Conservation (phyloP, 2,888 invertebrate species). For the Dasysyrphus tricinctus region DNA sequence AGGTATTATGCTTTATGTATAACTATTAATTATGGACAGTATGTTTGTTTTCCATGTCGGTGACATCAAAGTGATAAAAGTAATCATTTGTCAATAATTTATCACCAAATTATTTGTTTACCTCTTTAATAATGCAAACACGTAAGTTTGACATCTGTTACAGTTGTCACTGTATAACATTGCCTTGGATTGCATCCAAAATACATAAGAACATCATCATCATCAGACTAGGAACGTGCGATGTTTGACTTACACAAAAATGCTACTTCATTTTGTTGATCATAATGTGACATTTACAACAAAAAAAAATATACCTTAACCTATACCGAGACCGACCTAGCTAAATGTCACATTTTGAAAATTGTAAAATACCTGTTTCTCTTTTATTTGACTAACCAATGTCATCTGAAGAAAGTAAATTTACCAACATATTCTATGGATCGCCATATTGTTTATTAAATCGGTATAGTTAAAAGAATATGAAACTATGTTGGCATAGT, state of each 20-base stretch:
- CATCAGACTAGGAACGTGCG: neutral
- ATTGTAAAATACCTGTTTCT: neutral
- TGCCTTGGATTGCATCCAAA: neutral
- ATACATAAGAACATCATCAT: no score
- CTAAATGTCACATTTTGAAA: neutral
- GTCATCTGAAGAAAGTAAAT: conserved; percentile 1
- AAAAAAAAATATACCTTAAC: neutral
- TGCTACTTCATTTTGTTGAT: neutral
- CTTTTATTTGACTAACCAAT: neutral
- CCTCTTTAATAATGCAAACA: neutral
- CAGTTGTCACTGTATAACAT: neutral
- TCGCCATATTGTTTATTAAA: neutral
- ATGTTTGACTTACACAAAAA: neutral
- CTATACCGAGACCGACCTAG: no score
- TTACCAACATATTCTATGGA: neutral
- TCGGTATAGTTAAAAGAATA: conserved; percentile 15
- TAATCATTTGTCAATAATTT: neutral
- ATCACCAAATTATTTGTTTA: neutral
- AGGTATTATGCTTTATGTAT: no score
- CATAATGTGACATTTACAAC: neutral
- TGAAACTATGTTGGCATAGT: neutral
- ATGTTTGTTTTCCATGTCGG: no score
- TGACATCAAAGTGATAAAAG: neutral
- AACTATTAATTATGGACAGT: no score
- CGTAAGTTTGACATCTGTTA: neutral